Conservation (phyloP, 2,113 vertebrate species). For the Spea multiplicata region DNA sequence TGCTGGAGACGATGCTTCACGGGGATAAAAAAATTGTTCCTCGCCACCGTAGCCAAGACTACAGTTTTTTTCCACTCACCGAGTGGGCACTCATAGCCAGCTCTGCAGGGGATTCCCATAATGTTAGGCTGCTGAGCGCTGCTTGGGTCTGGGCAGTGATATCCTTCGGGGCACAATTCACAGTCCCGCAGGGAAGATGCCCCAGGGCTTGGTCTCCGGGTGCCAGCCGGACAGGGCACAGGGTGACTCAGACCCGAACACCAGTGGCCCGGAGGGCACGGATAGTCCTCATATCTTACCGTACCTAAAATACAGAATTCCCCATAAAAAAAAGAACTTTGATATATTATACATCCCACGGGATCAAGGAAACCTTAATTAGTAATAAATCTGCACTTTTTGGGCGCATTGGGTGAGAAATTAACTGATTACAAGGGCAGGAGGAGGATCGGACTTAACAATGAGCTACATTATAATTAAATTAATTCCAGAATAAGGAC, state of each 20-base stretch:
- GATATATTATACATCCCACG: background rate
- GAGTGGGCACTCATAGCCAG: conserved; percentile 80
- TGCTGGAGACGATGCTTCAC: no score
- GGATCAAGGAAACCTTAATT: no score
- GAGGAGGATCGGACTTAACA: background rate
- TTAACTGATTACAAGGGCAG: background rate
- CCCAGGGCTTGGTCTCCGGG: conserved; percentile 71
- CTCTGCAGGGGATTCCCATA: conserved; percentile 72
- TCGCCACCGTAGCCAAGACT: no score
- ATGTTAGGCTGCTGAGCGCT: conserved; percentile 68
- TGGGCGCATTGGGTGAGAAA: no score
- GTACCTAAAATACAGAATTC: conserved; percentile 64
- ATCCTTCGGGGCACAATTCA: conserved; percentile 72
- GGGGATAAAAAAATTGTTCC: no score
- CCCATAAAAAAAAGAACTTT: background rate
- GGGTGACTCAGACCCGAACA: conserved; percentile 75
- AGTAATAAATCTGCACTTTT: no score
- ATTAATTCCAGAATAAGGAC: no score
- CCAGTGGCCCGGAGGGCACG: conserved; percentile 83
- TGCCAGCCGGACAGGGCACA: conserved; percentile 79
- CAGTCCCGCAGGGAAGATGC: conserved; percentile 73
- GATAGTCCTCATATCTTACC: conserved; percentile 64
- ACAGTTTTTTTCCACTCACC: conserved; percentile 58
- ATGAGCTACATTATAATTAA: no score
- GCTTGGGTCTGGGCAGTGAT: conserved; percentile 74